Evolutionary conservation across 1,140 invertebrate genomes (phyloP).

Genomic region (Colletes gigas): DNA sequence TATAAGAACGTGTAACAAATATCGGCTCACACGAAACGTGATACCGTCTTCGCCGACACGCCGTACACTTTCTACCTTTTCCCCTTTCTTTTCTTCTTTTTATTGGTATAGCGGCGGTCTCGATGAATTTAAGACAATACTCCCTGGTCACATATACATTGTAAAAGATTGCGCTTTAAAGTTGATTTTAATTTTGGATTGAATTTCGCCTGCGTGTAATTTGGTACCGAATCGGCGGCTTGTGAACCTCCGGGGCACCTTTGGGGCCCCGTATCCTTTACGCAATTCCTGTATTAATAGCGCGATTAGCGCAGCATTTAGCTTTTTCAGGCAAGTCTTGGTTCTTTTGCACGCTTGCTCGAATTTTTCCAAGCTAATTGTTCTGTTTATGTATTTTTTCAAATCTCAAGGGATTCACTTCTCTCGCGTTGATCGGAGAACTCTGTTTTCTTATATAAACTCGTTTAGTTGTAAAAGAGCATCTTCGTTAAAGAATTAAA

Average conservation of each 20-base stretch:
- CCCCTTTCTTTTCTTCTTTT: conserved; percentile 21
- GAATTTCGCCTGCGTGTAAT: conserved; percentile 39
- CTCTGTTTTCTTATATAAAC: no score
- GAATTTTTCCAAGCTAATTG: no score
- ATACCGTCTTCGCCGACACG: conserved; percentile 61
- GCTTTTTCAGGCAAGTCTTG: background rate
- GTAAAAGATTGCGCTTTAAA: conserved; percentile 46
- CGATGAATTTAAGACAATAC: conserved; percentile 52
- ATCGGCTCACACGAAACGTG: conserved; percentile 66
- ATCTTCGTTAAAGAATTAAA: no score
- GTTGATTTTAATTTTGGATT: conserved; percentile 51
- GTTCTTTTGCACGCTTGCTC: background rate
- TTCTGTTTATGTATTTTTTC: no score
- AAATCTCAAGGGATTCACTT: no score
- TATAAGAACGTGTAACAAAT: conserved; percentile 68
- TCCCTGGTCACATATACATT: conserved; percentile 35
- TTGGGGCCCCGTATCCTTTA: background rate
- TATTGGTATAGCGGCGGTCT: conserved; percentile 24
- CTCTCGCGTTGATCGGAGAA: no score
- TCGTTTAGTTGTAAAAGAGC: no score
- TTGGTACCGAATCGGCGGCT: background rate
- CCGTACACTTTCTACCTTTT: conserved; percentile 47
- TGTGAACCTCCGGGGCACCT: background rate
- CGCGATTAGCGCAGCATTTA: background rate
- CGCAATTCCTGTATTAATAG: background rate